Evolutionary conservation across 2,888 invertebrate genomes (phyloP).

Genomic region (Andrena fulva): DNA sequence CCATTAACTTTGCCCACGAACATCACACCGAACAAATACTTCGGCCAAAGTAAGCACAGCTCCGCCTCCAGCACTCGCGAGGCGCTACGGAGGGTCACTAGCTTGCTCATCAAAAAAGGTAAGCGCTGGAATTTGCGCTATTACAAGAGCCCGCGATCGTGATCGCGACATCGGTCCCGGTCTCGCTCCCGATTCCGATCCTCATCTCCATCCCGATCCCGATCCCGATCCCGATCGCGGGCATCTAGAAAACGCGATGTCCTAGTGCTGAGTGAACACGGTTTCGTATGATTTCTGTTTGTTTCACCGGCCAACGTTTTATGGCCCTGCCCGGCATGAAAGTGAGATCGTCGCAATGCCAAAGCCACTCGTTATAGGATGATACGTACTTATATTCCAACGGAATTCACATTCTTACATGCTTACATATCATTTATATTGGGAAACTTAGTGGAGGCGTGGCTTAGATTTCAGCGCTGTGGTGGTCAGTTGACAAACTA

Average conservation of each 20-base stretch:
- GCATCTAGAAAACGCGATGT: slow-evolving; percentile 33
- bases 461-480: too few species aligned
- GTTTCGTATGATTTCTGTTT: slow-evolving; percentile 6
- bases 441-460: too few species aligned
- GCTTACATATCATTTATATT: background rate
- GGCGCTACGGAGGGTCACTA: slow-evolving; percentile 94
- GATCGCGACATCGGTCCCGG: background rate
- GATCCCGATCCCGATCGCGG: slow-evolving; percentile 2
- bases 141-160: slow-evolving; percentile 47
- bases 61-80: slow-evolving; percentile 90
- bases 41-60: slow-evolving; percentile 89
- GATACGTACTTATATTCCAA: background rate
- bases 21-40: slow-evolving; percentile 93
- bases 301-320: slow-evolving; percentile 8
- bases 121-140: slow-evolving; percentile 84
- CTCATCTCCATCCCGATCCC: background rate
- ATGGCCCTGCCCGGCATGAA: background rate
- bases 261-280: slow-evolving; percentile 13
- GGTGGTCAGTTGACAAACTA: too few species aligned
- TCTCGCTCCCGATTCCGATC: background rate
- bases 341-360: background rate
- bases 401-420: background rate
- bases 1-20: slow-evolving; percentile 95
- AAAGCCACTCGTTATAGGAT: background rate
- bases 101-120: slow-evolving; percentile 95